Base-by-base conservation (phyloP, 2,888 invertebrate genomes). In the Oasisia sp. region DNA sequence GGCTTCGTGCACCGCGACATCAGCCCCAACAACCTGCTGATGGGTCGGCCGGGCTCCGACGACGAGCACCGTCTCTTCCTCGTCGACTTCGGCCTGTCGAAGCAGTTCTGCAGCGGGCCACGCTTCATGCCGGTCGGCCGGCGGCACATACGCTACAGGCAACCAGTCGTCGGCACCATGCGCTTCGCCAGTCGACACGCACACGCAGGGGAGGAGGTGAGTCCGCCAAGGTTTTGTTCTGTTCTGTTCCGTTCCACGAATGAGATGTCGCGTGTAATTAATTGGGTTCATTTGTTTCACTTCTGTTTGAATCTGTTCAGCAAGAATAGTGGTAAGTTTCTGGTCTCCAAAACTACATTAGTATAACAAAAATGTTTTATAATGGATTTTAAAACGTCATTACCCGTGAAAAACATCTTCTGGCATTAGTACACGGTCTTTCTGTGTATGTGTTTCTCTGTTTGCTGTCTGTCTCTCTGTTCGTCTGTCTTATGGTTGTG, bases 1-100 rank as follows among this genome's bases (percentile, higher is more conserved):
- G 98, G 98, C 96, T 99, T 99, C 97, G 99, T 99, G 96, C 99
- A 99, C 97, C 98, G 99, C 96, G 99, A 99, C 97, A 99, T 99
- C 95, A 94, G 93, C 93, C 97, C 97, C 32, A 96, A 96, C 94
- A 96, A 96, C 94, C 97, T 97, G 94, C 94, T 96, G 92, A 96
- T 96, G 96, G 91, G 92, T 27, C n/a, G 44, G 32, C 90, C 90
- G 14, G 90, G 44, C 32, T 32, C 27, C 0, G 45, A 14, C 32
- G 45, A 90, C 32, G 90, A 32, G 4, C 38, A 90, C n/a, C 32
- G 90, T 32, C 45, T 93, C 12, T 92, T 92, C 45, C 92, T 96
- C 90, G 96, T 96, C 92, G 96, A 96, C 94, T 96, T 97, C 94
- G 96, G 96, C 58, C 95, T 97, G 92, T 97, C 96, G 50, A 93